Evolutionary conservation across 2,113 vertebrate species (phyloP), one percentile per base, ranked within the genome.

Genomic region (Anguilla rostrata): DNA sequence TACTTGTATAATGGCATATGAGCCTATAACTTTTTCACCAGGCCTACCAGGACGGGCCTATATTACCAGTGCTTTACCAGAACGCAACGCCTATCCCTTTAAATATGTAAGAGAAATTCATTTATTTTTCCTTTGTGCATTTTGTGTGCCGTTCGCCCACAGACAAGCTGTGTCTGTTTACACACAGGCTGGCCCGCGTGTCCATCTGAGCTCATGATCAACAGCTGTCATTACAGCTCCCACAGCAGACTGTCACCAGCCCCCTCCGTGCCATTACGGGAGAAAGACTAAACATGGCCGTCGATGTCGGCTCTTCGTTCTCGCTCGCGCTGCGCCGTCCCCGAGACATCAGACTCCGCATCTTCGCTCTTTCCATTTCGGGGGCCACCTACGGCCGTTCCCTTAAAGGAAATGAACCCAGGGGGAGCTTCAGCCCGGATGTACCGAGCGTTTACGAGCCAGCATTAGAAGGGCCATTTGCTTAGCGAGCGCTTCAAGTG

Each of bases 201-300:
- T 66, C 86, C 56, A 85, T 84, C 85, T 86, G 84, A 6, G 11
- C 46, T 85, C 0, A 82, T 90, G 49, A 88, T 82, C 22, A 86
- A 87, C 86, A 60, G 26, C 86, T 91, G 89, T 78, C 89, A 91
- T 18, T 78, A 84, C 86, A 90, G 75, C 78, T 91, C 85, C 80
- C 85, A 90, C 81, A 89, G n/a, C 66, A 57, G 63, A 78, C 39
- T 91, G 14, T 71, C 60, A 53, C 46, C n/a, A 39, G 82, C 43
- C 18, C 7, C 43, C 56, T 82, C 53, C 56, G 71, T 71, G 80
- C 57, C 39, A 75, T 83, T 83, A 80, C 18, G n/a, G 78, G 12
- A 80, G 46, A 57, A 80, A 80, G n/a, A 80, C 12, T 0, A 85
- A 46, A 75, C 34, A 75, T 12, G 71, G 71, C 71, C 34, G 71